These are phyloP conservation scores for Erebia palarica DNA, from an alignment of 2,888 invertebrate genomes.

Conservation along the genomic window DNA sequence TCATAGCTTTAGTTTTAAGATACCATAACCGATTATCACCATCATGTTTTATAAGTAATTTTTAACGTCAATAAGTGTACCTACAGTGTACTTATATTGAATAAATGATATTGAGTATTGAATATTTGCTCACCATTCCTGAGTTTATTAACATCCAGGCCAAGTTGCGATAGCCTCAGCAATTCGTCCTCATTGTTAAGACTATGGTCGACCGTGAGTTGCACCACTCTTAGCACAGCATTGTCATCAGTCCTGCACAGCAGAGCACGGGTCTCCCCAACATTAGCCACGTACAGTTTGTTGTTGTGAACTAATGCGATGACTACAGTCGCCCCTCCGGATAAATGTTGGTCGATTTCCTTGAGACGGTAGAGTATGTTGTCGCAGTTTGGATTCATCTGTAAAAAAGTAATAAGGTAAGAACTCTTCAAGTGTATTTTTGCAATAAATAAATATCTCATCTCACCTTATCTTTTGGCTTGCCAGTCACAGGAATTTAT, in stretches of 20 bases:
- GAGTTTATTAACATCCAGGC: conserved; percentile 87
- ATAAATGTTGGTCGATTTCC: conserved; percentile 88
- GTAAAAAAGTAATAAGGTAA: no score
- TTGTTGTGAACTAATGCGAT: conserved; percentile 90
- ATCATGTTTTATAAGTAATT: no score
- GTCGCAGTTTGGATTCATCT: conserved; percentile 75
- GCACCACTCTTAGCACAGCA: conserved; percentile 88
- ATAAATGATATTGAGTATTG: no score
- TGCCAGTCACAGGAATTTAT: no score
- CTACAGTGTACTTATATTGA: no score
- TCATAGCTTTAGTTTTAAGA: no score
- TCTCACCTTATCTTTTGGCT: no score
- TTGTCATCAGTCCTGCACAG: conserved; percentile 90
- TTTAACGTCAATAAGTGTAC: no score
- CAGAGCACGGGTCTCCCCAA: conserved; percentile 88
- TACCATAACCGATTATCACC: no score
- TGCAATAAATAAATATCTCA: no score
- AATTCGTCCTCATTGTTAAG: conserved; percentile 93
- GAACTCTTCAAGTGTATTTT: no score
- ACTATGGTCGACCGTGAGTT: conserved; percentile 93
- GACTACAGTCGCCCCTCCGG: conserved; percentile 92
- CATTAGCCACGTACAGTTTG: conserved; percentile 93
- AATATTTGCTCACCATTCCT: conserved; percentile 80
- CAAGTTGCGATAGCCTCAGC: conserved; percentile 87
- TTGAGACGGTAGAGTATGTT: conserved; percentile 85